Conservation (phyloP, 2,113 vertebrate genomes). For the Psammodynastes pulverulentus region DNA sequence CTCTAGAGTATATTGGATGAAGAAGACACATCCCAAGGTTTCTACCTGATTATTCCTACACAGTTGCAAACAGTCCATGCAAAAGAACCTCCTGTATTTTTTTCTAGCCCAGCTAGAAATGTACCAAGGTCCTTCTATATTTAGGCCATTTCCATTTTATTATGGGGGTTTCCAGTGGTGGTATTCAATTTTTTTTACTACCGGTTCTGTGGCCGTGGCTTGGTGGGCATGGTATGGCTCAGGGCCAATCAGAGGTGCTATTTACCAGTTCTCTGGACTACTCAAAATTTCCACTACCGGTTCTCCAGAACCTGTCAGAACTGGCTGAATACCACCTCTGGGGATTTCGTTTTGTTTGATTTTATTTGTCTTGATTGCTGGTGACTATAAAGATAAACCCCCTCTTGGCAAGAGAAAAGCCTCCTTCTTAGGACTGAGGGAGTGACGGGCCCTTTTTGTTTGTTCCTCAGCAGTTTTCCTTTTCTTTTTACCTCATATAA, state of each 20-base stretch:
- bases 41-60: background rate
- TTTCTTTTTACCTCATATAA: background rate
- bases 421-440: background rate
- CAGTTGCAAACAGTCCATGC: background rate
- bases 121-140: background rate
- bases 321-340: no score
- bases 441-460: background rate
- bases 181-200: no score
- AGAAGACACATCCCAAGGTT: background rate
- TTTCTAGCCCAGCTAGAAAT: background rate
- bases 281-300: no score
- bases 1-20: background rate
- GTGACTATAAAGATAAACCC: background rate
- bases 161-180: background rate
- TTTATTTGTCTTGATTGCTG: background rate
- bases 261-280: no score
- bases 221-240: no score
- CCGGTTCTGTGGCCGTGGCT: no score
- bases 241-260: no score
- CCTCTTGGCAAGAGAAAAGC: background rate
- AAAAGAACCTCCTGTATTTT: background rate
- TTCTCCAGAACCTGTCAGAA: no score
- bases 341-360: background rate
- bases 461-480: background rate
- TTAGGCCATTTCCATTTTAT: background rate